Percentiles rank a stretch among this genome's conserved stretches.
Evolutionary conservation across 2,888 invertebrate species (phyloP).

Genomic region (Troilus luridus): DNA sequence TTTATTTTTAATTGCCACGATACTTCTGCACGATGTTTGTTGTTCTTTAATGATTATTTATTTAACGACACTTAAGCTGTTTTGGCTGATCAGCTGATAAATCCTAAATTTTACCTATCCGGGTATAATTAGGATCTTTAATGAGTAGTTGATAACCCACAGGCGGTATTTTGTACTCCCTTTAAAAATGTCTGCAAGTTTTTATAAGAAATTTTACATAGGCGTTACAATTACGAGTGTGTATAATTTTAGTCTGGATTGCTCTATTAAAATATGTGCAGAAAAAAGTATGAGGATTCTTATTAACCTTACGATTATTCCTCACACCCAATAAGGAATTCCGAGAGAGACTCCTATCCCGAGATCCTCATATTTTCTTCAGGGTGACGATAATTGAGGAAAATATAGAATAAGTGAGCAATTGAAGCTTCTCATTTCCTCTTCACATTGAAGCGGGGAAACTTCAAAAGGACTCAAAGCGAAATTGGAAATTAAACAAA

Average conservation of each 20-base stretch:
- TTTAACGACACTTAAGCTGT: no score
- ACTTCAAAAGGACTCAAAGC: slow-evolving; percentile 4
- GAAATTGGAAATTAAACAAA: slow-evolving; percentile 29
- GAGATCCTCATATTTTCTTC: not conserved
- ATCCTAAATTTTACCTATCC: no score
- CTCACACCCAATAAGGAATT: not conserved
- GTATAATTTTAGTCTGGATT: not conserved
- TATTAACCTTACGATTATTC: not conserved
- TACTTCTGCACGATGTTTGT: no score
- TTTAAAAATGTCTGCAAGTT: no score
- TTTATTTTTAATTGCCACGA: no score
- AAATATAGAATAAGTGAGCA: not conserved
- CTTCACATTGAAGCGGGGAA: not conserved
- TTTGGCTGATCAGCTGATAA: no score
- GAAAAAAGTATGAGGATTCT: not conserved
- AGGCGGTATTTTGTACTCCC: no score
- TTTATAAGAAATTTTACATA: not conserved
- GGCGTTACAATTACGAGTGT: not conserved
- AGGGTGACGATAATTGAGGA: slow-evolving; percentile 5
- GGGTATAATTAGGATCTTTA: no score
- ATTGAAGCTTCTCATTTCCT: not conserved
- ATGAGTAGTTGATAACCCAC: no score
- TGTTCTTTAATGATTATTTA: no score
- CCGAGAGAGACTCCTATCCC: not conserved
- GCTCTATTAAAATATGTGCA: not conserved